phyloP scores from a whole-genome alignment of 2,797 vertebrate genomes.

The Cyprinodon diabolis region DNA sequence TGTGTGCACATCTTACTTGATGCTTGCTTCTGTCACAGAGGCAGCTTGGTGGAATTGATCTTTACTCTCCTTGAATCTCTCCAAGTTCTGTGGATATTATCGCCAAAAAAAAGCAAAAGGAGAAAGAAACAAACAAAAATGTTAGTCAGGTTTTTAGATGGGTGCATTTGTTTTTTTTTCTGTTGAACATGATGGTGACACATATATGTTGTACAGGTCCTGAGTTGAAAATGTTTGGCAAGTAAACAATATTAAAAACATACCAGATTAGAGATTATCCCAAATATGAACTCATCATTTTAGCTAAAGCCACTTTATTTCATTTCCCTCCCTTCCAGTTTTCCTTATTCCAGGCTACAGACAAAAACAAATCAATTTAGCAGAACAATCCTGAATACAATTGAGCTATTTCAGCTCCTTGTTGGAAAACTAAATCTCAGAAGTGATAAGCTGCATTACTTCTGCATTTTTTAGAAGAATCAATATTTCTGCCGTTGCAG shows the following conservation, averaged over 20 bases:
- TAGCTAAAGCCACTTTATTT: neutral
- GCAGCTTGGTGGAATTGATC: constrained; percentile 72
- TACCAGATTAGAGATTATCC: neutral
- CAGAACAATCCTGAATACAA: constrained; percentile 5
- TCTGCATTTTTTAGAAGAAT: constrained; percentile 43
- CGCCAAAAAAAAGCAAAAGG: constrained; percentile 11
- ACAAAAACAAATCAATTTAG: neutral
- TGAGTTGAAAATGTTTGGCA: neutral
- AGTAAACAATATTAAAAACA: neutral
- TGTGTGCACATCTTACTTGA: constrained; percentile 62
- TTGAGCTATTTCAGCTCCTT: constrained; percentile 22
- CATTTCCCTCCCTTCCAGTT: neutral
- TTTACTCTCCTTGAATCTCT: constrained; percentile 68
- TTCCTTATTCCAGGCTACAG: neutral
- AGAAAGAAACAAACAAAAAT: constrained; percentile 20
- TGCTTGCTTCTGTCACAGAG: constrained; percentile 57
- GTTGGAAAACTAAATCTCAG: constrained; percentile 29
- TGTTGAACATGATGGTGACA: neutral
- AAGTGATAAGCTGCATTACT: constrained; percentile 43
- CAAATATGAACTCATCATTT: neutral
- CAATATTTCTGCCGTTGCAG: constrained; percentile 51
- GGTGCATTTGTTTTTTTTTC: neutral
- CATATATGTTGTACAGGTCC: neutral
- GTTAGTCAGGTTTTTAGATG: neutral
- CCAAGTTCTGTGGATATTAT: constrained; percentile 58